phyloP scores from a whole-genome alignment of 2,797 vertebrate genomes.

The Trachops cirrhosus region DNA sequence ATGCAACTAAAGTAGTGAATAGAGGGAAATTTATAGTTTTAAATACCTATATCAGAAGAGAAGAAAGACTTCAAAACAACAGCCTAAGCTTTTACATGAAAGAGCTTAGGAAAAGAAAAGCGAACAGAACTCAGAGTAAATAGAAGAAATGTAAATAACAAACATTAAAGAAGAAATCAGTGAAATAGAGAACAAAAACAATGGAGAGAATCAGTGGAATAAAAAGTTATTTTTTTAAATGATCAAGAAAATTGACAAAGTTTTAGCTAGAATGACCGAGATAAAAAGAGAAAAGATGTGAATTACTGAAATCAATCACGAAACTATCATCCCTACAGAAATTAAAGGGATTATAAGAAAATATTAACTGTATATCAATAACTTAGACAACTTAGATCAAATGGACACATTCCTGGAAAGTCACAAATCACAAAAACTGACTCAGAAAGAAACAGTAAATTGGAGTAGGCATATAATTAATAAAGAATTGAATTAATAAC shows the following conservation, averaged over 20 bases:
- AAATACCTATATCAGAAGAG: neutral
- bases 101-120: neutral
- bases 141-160: neutral
- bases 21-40: neutral
- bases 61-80: neutral
- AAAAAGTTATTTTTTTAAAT: neutral
- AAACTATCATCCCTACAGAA: neutral
- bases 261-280: neutral
- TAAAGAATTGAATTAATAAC: neutral
- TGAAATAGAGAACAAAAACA: neutral
- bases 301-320: neutral
- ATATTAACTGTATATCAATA: neutral
- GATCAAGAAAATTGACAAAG: neutral
- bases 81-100: neutral
- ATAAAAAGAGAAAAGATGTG: neutral
- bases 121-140: neutral
- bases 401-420: neutral
- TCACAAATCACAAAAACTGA: neutral
- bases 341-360: neutral
- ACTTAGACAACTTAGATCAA: neutral
- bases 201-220: neutral
- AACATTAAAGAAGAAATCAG: neutral
- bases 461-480: neutral
- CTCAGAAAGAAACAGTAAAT: constrained; percentile 18
- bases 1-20: neutral